phyloP scores from a whole-genome alignment of 2,797 vertebrate genomes.

The Oreortyx pictus region DNA sequence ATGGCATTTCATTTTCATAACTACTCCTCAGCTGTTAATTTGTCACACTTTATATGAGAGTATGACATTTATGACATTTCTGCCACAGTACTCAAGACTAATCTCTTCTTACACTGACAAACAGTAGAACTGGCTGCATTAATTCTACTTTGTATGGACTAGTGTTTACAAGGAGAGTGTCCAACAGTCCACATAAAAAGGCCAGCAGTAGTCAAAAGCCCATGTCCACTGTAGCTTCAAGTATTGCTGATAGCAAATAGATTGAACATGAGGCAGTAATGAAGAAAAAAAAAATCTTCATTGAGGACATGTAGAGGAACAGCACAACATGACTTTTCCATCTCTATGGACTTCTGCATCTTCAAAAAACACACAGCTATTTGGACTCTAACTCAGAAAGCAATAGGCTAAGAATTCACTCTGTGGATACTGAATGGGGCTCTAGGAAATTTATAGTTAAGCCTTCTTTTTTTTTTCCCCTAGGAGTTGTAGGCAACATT shows the following conservation, averaged over 20 bases:
- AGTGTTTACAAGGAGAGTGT: neutral
- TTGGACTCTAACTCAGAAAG: constrained; percentile 3
- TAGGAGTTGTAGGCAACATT: neutral
- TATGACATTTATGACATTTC: neutral
- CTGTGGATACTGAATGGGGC: neutral
- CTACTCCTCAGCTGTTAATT: neutral
- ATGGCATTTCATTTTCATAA: neutral
- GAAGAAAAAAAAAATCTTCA: neutral
- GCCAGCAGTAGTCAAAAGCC: neutral
- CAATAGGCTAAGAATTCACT: constrained; percentile 20
- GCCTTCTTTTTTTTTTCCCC: neutral
- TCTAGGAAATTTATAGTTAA: constrained; percentile 15
- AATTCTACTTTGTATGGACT: neutral
- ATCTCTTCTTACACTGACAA: neutral
- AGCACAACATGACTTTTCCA: neutral
- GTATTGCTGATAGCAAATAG: neutral
- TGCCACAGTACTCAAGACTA: neutral
- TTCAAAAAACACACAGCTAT: neutral
- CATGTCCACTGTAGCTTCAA: neutral
- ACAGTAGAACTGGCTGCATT: neutral
- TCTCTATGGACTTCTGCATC: neutral
- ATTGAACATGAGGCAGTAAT: neutral
- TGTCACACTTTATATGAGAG: neutral
- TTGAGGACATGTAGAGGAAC: neutral
- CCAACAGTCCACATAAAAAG: neutral